These are phyloP conservation scores for Galeruca laticollis DNA, from an alignment of 2,888 invertebrate species.

Conservation along the genomic window DNA sequence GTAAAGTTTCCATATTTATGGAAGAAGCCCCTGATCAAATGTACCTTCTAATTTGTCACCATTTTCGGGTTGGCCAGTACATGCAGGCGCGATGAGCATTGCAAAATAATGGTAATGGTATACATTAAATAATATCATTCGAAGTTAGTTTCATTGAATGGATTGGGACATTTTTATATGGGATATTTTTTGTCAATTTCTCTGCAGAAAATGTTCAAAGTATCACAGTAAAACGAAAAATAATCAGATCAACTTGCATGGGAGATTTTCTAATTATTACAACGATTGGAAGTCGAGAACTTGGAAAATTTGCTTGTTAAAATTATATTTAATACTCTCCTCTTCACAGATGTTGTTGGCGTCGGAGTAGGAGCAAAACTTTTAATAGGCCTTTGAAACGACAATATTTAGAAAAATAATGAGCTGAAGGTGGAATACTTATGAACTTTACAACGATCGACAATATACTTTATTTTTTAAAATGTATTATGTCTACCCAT, in stretches of 20 bases:
- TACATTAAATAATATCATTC: no score
- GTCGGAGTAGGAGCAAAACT: slow-evolving; percentile 52
- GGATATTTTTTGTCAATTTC: no score
- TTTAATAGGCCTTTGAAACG: slow-evolving; percentile 59
- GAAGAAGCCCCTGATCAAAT: no score
- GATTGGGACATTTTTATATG: no score
- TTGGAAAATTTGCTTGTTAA: slow-evolving; percentile 58
- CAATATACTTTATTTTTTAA: not conserved
- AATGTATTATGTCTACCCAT: not conserved
- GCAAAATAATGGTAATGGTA: no score
- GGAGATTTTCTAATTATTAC: slow-evolving; percentile 50
- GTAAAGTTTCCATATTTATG: no score
- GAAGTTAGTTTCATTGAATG: no score
- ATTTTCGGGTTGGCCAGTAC: no score
- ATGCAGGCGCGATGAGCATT: no score
- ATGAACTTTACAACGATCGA: slow-evolving; percentile 28
- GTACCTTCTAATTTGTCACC: no score
- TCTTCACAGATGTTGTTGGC: slow-evolving; percentile 49
- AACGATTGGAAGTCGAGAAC: slow-evolving; percentile 48
- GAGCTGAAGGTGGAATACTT: slow-evolving; percentile 51
- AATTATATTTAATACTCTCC: slow-evolving; percentile 54
- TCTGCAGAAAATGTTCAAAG: no score
- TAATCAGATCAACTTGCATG: slow-evolving; percentile 52
- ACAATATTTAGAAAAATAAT: slow-evolving; percentile 57
- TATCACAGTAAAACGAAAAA: slow-evolving; percentile 50